Evolutionary conservation across 2,797 vertebrate species (phyloP).

Genomic region (Lophotriccus pileatus): DNA sequence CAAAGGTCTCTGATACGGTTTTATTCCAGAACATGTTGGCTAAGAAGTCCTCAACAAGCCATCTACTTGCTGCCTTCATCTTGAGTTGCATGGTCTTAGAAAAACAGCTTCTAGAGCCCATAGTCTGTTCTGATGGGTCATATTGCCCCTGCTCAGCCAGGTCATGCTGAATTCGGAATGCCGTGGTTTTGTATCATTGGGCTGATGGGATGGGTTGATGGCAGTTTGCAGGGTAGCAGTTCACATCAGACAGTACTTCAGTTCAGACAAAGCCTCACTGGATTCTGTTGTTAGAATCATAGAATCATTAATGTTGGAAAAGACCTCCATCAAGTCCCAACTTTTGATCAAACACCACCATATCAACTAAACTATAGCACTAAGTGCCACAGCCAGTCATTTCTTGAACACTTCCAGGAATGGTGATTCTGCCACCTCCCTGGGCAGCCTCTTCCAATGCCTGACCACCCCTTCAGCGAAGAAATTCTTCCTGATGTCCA

Average conservation of each 20-base stretch:
- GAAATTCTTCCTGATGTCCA: neutral
- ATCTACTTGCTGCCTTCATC: neutral
- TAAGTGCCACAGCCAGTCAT: neutral
- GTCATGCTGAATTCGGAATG: neutral
- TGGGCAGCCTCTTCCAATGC: neutral
- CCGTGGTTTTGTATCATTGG: neutral
- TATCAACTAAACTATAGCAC: neutral
- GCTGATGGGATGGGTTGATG: neutral
- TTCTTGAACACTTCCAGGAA: neutral
- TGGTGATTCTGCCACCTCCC: neutral
- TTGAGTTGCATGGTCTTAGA: neutral
- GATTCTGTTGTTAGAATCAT: neutral
- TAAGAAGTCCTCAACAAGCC: neutral
- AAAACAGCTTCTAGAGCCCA: neutral
- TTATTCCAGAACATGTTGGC: neutral
- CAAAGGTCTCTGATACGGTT: neutral
- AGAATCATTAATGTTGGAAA: neutral
- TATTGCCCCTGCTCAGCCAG: neutral
- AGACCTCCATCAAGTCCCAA: fast-evolving
- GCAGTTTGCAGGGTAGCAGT: neutral
- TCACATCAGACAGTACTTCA: neutral
- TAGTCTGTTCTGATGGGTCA: neutral
- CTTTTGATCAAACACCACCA: fast-evolving
- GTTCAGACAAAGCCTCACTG: neutral
- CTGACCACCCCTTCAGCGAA: neutral